phyloP scores from a whole-genome alignment of 2,113 vertebrate species.

The Callorhinus ursinus region DNA sequence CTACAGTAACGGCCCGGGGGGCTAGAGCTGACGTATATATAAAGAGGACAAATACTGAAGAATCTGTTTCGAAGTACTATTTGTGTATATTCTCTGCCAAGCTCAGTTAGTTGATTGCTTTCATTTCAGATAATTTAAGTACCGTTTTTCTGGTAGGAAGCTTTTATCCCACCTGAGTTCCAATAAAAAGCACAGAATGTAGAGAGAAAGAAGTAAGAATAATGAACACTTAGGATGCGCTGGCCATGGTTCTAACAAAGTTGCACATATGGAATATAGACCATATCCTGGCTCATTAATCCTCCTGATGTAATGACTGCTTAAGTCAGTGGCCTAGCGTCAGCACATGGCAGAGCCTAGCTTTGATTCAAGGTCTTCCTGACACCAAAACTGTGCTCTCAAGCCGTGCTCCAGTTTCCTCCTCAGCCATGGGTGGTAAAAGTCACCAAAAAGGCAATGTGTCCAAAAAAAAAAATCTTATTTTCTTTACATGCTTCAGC shows the following conservation, averaged over 20 bases:
- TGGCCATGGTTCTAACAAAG: not conserved
- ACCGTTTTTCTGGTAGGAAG: not conserved
- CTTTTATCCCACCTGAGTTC: not conserved
- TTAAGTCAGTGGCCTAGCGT: not conserved
- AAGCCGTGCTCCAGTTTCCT: not conserved
- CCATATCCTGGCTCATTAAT: not conserved
- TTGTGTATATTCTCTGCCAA: not conserved
- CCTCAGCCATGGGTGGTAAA: not conserved
- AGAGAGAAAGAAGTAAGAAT: not conserved
- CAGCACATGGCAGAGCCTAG: not conserved
- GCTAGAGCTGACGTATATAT: not conserved
- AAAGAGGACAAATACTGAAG: not conserved
- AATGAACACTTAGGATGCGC: not conserved
- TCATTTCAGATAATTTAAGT: slow-evolving; percentile 43
- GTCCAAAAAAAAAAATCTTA: not conserved
- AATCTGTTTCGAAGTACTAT: not conserved
- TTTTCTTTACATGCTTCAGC: not conserved
- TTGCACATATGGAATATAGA: not conserved
- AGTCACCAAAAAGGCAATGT: not conserved
- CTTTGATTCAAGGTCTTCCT: slow-evolving; percentile 9
- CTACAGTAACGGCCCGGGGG: not conserved
- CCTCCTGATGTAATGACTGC: not conserved
- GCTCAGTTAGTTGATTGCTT: slow-evolving; percentile 13
- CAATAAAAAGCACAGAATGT: not conserved
- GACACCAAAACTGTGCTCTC: slow-evolving; percentile 8